Percentiles rank a stretch among this genome's conserved stretches.
These are phyloP conservation scores for Lepus townsendii DNA, from an alignment of 2,797 vertebrate genomes.

Conservation along the genomic window DNA sequence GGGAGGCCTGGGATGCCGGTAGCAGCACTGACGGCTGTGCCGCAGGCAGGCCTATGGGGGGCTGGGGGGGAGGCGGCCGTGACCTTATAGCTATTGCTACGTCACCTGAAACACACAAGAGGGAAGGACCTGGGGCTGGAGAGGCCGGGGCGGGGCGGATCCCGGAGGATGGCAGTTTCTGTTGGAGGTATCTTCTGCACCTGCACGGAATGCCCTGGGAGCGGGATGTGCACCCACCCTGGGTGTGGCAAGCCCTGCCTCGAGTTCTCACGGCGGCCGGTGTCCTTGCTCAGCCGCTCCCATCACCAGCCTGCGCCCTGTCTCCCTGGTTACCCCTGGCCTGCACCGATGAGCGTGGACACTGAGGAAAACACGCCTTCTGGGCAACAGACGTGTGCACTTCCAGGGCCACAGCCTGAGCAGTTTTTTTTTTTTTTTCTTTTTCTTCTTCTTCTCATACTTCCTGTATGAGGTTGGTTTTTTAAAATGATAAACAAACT, in stretches of 20 bases:
- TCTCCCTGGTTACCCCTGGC: not conserved
- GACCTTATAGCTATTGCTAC: not conserved
- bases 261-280: rapidly evolving
- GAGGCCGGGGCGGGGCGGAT: not conserved
- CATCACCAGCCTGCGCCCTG: too few relatives aligned
- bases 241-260: not conserved
- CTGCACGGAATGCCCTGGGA: not conserved
- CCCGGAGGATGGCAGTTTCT: not conserved
- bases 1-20: not conserved
- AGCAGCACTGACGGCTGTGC: not conserved
- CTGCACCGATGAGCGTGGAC: not conserved
- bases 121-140: not conserved
- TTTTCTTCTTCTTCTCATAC: constrained; percentile 93
- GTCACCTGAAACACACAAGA: not conserved
- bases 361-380: not conserved
- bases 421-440: constrained; percentile 92
- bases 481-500: constrained; percentile 92
- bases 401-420: constrained; percentile 53
- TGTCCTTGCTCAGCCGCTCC: not conserved
- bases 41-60: not conserved
- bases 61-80: not conserved
- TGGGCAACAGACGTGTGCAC: constrained; percentile 72
- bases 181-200: not conserved
- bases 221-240: not conserved
- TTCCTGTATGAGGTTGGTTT: constrained; percentile 96